phyloP scores from a whole-genome alignment of 2,888 invertebrate genomes.

The Masnerella sp. region DNA sequence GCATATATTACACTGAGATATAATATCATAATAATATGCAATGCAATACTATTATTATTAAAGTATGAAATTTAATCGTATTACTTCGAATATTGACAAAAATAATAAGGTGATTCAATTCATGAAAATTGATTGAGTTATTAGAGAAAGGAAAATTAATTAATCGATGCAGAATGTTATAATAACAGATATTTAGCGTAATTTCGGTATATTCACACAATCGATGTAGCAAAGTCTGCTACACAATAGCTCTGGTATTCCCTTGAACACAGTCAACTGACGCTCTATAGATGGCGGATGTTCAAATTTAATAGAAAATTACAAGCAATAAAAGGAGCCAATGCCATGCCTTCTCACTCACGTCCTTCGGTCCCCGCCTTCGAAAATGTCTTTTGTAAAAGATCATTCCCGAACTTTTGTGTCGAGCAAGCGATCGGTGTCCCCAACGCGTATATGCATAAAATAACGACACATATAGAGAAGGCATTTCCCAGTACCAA shows the following conservation, averaged over 20 bases:
- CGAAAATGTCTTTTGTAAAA: constrained; percentile 31
- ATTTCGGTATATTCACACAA: constrained; percentile 18
- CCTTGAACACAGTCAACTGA: constrained; percentile 32
- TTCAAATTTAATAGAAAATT: constrained; percentile 54
- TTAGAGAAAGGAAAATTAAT: background rate
- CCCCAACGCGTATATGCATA: constrained; percentile 29
- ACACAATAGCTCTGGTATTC: constrained; percentile 35
- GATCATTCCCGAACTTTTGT: constrained; percentile 39
- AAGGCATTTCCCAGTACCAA: constrained; percentile 21
- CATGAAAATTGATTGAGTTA: background rate
- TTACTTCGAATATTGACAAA: too few relatives aligned
- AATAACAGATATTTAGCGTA: constrained; percentile 39
- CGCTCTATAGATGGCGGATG: constrained; percentile 41
- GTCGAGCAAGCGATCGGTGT: constrained; percentile 26
- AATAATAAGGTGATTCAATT: too few relatives aligned
- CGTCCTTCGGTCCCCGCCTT: constrained; percentile 26
- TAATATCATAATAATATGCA: too few relatives aligned
- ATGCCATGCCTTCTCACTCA: constrained; percentile 68
- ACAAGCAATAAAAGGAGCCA: constrained; percentile 62
- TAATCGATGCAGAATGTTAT: constrained; percentile 21
- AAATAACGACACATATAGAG: constrained; percentile 32
- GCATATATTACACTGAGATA: too few relatives aligned
- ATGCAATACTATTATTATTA: too few relatives aligned
- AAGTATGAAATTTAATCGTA: too few relatives aligned
- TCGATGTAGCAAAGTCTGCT: constrained; percentile 31